phyloP scores from a whole-genome alignment of 1,140 invertebrate genomes.

The Temnothorax longispinosus region DNA sequence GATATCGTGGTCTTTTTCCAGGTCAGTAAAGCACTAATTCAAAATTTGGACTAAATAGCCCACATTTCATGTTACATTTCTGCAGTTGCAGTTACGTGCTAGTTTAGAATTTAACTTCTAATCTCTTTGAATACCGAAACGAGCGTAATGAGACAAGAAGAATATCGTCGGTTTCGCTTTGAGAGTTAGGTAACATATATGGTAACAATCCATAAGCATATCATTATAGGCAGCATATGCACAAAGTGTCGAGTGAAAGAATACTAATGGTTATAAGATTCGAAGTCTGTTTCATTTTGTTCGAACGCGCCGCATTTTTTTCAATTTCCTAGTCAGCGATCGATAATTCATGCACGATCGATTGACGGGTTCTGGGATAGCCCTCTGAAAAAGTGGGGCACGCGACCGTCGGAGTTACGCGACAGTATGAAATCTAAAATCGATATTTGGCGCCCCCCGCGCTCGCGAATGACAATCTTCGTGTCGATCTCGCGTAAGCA shows the following conservation, averaged over 20 bases:
- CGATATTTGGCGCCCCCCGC: slow-evolving; percentile 58
- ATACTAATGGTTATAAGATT: not conserved
- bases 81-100: not conserved
- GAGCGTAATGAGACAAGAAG: not conserved
- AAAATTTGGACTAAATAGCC: not conserved
- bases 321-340: slow-evolving; percentile 42
- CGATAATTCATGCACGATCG: slow-evolving; percentile 64
- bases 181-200: not conserved
- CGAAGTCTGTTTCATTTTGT: not conserved
- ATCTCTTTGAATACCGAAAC: not conserved
- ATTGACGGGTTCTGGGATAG: slow-evolving; percentile 52
- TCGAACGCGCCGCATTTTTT: not conserved
- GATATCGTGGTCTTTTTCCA: not conserved
- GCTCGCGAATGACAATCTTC: slow-evolving; percentile 39
- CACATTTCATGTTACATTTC: not conserved
- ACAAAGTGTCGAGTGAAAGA: not conserved
- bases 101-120: slow-evolving; percentile 5
- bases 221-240: not conserved
- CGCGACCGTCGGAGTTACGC: slow-evolving; percentile 43
- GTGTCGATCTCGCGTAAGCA: slow-evolving; percentile 46
- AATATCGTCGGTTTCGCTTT: not conserved
- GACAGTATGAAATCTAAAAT: slow-evolving; percentile 70
- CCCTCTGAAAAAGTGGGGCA: slow-evolving; percentile 64
- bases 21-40: slow-evolving; percentile 24
- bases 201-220: not conserved